Percentiles rank a stretch among this genome's conserved stretches.
phyloP scores from a whole-genome alignment of 2,113 vertebrate genomes.

The Pomatostomus ruficeps region DNA sequence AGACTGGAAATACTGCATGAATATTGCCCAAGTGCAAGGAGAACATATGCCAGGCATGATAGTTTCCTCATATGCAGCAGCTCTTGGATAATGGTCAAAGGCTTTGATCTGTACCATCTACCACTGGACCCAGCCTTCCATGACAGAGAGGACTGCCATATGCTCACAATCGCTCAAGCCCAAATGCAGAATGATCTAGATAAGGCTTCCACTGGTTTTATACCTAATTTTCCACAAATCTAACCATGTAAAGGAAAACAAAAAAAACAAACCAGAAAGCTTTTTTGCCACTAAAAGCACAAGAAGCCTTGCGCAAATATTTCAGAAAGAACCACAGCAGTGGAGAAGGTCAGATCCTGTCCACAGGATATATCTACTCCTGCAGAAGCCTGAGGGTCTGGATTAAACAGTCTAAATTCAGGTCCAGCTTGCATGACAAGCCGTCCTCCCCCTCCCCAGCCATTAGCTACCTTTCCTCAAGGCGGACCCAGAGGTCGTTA shows the following conservation, averaged over 20 bases:
- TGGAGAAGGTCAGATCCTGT: background rate
- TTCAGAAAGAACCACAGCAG: background rate
- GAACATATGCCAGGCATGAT: background rate
- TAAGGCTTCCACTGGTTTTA: background rate
- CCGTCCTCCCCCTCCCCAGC: background rate
- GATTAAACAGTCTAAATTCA: background rate
- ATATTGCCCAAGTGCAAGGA: background rate
- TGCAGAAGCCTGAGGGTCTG: background rate
- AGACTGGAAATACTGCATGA: background rate
- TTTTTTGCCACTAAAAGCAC: background rate
- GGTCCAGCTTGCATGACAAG: background rate
- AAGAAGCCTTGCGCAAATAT: background rate
- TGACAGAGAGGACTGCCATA: background rate
- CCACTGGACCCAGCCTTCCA: background rate
- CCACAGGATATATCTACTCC: background rate
- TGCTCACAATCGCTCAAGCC: background rate
- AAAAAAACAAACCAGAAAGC: fast-evolving
- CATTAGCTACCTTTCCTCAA: constrained; percentile 77
- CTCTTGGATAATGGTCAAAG: background rate
- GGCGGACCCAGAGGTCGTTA: constrained; percentile 82
- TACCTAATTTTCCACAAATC: background rate
- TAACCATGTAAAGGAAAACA: background rate
- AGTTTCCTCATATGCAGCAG: background rate
- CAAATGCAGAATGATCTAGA: background rate
- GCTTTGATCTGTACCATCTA: background rate